A percentile compares a stretch with the other conserved stretches of the same genome.
phyloP scores from a whole-genome alignment of 2,797 vertebrate species.

The Chiropotes sagulatus region DNA sequence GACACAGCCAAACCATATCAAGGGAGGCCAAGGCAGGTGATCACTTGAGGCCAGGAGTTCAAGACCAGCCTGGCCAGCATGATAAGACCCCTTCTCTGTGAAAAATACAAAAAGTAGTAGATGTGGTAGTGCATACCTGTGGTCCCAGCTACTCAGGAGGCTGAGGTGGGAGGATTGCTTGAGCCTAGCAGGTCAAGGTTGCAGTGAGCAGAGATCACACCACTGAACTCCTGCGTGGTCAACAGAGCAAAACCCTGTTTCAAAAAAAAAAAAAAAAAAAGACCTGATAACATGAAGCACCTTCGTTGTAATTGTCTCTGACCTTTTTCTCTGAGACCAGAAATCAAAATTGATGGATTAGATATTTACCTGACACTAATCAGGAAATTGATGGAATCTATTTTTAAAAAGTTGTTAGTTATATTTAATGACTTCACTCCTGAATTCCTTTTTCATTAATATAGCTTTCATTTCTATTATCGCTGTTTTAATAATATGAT shows the following conservation, averaged over 20 bases:
- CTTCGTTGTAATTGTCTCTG: not conserved
- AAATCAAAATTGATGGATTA: not conserved
- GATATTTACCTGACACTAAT: not conserved
- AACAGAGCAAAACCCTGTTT: not conserved
- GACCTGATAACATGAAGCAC: not conserved
- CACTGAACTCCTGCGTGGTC: not conserved
- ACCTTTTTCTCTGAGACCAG: not conserved
- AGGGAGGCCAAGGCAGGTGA: not conserved
- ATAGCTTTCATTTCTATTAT: not conserved
- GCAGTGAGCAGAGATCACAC: not conserved
- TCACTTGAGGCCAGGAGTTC: not conserved
- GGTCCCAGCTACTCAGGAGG: not conserved
- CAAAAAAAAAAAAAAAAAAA: not conserved
- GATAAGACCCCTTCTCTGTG: not conserved
- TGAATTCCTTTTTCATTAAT: not conserved
- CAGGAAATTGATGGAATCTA: not conserved
- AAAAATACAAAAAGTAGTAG: not conserved
- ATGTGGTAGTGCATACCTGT: not conserved
- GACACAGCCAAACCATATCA: not conserved
- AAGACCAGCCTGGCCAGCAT: not conserved
- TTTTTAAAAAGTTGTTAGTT: not conserved
- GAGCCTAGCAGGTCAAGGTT: not conserved
- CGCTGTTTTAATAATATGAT: not conserved
- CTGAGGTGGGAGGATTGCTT: not conserved
- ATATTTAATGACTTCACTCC: not conserved